Conservation (phyloP, 2,888 invertebrate species). For the Chirona hameri region DNA sequence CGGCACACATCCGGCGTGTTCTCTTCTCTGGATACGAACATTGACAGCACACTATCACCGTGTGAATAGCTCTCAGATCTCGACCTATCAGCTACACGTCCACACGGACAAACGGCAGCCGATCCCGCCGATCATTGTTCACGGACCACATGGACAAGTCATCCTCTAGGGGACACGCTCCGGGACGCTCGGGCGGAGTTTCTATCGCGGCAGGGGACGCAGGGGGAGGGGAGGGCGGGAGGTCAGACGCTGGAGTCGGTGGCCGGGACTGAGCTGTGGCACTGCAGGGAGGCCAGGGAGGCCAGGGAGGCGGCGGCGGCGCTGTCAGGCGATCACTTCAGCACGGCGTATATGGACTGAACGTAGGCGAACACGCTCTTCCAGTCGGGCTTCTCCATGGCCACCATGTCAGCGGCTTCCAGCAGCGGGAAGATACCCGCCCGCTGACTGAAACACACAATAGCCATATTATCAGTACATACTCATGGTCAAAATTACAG, state of each 20-base stretch:
- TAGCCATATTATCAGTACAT: no score
- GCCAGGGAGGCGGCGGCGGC: not conserved
- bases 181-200: not conserved
- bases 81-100: no score
- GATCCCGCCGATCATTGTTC: no score
- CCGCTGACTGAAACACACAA: slow-evolving; percentile 96
- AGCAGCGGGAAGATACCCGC: slow-evolving; percentile 94
- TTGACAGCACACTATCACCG: no score
- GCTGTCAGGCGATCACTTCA: slow-evolving; percentile 65
- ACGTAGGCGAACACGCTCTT: slow-evolving; percentile 99
- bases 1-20: not conserved
- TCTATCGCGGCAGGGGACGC: no score
- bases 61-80: no score
- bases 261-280: not conserved
- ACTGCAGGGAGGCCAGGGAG: not conserved
- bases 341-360: slow-evolving; percentile 91
- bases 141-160: no score
- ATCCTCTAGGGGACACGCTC: not conserved
- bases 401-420: slow-evolving; percentile 98
- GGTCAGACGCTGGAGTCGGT: not conserved
- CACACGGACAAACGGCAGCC: no score
- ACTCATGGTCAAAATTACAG: not conserved
- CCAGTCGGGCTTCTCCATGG: slow-evolving; percentile 97
- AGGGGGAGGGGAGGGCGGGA: no score
- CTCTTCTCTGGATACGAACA: not conserved